phyloP scores from a whole-genome alignment of 2,797 vertebrate genomes.

The Alosa sapidissima region DNA sequence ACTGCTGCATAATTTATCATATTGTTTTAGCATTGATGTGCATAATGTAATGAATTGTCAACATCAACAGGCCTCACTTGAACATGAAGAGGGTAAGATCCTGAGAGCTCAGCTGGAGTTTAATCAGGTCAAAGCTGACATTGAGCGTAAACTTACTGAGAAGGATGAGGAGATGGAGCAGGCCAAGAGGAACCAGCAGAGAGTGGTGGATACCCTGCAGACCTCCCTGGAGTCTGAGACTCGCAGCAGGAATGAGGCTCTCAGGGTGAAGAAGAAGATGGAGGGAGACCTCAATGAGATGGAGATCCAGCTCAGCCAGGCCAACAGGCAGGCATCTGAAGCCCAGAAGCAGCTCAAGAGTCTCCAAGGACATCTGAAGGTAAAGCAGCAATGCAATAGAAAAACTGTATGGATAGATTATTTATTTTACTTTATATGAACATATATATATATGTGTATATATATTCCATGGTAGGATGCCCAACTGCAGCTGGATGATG shows the following conservation, averaged over 20 bases:
- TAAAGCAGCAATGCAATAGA: slow-evolving; percentile 29
- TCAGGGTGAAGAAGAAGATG: slow-evolving; percentile 68
- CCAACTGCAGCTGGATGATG: slow-evolving; percentile 71
- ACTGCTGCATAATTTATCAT: background rate
- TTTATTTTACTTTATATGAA: background rate
- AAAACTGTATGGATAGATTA: background rate
- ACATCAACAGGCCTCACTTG: slow-evolving; percentile 57
- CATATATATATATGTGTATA: too few relatives aligned
- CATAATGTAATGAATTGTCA: background rate
- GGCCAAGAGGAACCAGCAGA: slow-evolving; percentile 76
- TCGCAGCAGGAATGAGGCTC: slow-evolving; percentile 69
- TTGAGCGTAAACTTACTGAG: slow-evolving; percentile 74
- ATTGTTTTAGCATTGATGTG: background rate
- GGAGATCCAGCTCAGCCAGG: slow-evolving; percentile 74
- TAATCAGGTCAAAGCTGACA: slow-evolving; percentile 74
- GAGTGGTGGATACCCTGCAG: slow-evolving; percentile 67
- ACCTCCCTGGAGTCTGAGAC: slow-evolving; percentile 69
- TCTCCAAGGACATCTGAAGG: slow-evolving; percentile 66
- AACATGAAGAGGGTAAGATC: slow-evolving; percentile 78
- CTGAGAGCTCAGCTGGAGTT: slow-evolving; percentile 71
- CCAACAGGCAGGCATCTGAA: slow-evolving; percentile 64
- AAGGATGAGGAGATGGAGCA: slow-evolving; percentile 83
- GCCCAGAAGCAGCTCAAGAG: slow-evolving; percentile 72
- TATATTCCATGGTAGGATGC: slow-evolving; percentile 48
- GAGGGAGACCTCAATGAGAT: slow-evolving; percentile 80